Evolutionary conservation across 2,113 vertebrate genomes (phyloP).

Genomic region (Bombycilla garrulus): DNA sequence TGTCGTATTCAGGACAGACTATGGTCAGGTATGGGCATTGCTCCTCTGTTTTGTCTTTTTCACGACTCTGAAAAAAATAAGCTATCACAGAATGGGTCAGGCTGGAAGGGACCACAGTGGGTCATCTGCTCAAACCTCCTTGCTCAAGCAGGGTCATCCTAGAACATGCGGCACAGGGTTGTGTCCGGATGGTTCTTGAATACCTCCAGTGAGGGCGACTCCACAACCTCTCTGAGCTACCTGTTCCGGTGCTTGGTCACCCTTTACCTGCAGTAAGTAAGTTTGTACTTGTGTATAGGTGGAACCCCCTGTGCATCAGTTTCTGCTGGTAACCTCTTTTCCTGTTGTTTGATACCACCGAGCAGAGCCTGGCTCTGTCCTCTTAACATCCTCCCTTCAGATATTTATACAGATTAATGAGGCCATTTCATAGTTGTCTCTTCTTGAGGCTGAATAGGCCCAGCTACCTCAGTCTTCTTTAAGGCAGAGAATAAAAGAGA

Average conservation of each 20-base stretch:
- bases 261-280: background rate
- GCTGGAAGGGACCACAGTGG: background rate
- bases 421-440: background rate
- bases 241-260: too few species aligned
- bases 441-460: background rate
- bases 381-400: background rate
- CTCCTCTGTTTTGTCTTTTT: background rate
- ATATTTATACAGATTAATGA: background rate
- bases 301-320: background rate
- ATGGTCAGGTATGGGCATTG: conserved; percentile 81
- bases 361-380: background rate
- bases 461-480: background rate
- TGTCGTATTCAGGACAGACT: conserved; percentile 86
- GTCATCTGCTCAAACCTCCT: background rate
- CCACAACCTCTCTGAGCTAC: background rate
- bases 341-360: background rate
- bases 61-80: background rate
- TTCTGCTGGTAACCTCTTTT: background rate
- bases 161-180: background rate
- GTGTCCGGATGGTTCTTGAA: background rate
- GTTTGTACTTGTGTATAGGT: background rate
- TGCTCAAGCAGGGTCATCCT: background rate
- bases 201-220: background rate
- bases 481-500: background rate
- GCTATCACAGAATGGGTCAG: too few species aligned